Evolutionary conservation across 1,140 invertebrate species (phyloP), one percentile per base, ranked within the genome.

Genomic region (Trinorchestia longiramus): DNA sequence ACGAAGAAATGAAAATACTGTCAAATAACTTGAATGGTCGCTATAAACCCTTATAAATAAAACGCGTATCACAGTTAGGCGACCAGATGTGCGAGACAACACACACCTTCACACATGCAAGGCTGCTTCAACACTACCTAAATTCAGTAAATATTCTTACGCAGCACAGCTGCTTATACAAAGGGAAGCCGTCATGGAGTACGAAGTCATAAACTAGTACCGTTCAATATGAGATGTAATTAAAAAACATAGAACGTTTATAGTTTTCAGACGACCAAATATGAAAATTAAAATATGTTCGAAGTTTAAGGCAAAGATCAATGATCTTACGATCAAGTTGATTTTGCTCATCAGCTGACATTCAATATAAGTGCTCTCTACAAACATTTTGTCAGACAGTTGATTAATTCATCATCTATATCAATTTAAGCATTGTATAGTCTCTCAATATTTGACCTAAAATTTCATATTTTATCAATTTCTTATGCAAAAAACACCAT

Each of bases 141-240:
- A 42, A 94, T 45, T 94, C 47, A 40, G 43, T 19, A 47, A 40
- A 43, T 45, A 94, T 94, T 94, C 92, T 45, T 45, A 43, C 92
- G 92, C 92, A 17, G 43, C 92, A 94, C 92, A 94, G 92, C 92
- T 94, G 92, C 92, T 94, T 47, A 47, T 94, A 94, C 92, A 94
- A 94, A 94, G 92, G 92, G 43, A 43, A 94, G 44, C 92, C 92
- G 92, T 94, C 92, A 94, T 94, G 11, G 43, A 45, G 43, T 94
- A 94, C 43, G 44, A 45, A 23, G 17, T 23, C 43, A n/a, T 43
- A 40, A 94, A 94, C 92, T 94, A 94, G 92, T 94, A 6, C 92
- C 36, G 8, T 77, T 77, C 36, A 77, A 77, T 19, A 77, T 23
- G 28, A 36, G 3, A 77, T 15, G 28, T 3, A 77, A 23, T 77